A percentile compares a stretch with the other conserved stretches of the same genome.
Evolutionary conservation across 2,113 vertebrate species (phyloP).

Genomic region (Leiothrix lutea): DNA sequence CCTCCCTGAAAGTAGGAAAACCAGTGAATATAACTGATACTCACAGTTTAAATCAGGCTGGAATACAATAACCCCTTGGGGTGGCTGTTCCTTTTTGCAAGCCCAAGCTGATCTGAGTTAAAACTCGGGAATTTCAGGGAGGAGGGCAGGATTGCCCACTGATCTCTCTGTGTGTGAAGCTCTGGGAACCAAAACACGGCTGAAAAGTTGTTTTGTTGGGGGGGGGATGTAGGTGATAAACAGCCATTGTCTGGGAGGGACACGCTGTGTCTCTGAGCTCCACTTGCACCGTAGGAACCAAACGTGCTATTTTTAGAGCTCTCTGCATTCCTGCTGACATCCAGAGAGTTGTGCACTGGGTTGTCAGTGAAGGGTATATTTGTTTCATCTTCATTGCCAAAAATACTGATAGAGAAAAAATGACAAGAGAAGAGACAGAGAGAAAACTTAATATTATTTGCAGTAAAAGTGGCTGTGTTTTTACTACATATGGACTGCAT

Average conservation of each 20-base stretch:
- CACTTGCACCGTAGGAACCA: not conserved
- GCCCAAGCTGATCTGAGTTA: not conserved
- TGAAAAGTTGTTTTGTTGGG: not conserved
- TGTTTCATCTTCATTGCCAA: not conserved
- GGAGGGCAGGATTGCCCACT: not conserved
- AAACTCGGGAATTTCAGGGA: not conserved
- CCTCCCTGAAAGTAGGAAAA: not conserved
- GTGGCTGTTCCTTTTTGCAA: not conserved
- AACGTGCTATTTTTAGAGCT: constrained; percentile 49
- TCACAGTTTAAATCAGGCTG: not conserved
- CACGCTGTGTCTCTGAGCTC: not conserved
- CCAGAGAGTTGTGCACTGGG: not conserved
- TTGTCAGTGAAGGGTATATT: not conserved
- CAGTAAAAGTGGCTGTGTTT: not conserved
- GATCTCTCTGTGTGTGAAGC: not conserved
- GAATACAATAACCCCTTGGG: not conserved
- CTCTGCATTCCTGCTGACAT: constrained; percentile 32
- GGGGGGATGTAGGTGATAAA: not conserved
- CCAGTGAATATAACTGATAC: not conserved
- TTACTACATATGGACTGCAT: not conserved
- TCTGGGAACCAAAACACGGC: not conserved
- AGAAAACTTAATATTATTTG: not conserved
- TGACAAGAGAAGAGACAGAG: not conserved
- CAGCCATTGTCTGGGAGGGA: not conserved
- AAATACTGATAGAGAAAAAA: not conserved